Percentiles rank a stretch among this genome's conserved stretches.
These are phyloP conservation scores for Callitettix versicolor DNA, from an alignment of 1,140 invertebrate species.

Conservation along the genomic window DNA sequence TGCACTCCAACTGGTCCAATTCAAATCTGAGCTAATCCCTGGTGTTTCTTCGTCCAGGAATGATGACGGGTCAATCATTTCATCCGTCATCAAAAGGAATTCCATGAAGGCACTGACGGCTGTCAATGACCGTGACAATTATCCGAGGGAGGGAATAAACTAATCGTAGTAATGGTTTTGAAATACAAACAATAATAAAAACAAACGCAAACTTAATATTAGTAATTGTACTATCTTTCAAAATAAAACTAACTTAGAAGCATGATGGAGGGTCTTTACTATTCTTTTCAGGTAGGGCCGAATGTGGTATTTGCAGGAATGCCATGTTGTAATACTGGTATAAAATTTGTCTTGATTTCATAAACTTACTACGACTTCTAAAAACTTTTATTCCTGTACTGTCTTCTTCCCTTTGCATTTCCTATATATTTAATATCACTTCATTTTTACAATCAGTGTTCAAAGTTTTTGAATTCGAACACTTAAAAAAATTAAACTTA, in stretches of 20 bases:
- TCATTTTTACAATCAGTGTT: too few species aligned
- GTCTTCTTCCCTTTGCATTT: not conserved
- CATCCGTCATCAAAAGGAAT: constrained; percentile 12
- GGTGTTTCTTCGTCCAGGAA: constrained; percentile 13
- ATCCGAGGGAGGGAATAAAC: constrained; percentile 1
- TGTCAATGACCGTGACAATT: not conserved
- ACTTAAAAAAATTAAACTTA: too few species aligned
- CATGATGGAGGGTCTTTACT: constrained; percentile 23
- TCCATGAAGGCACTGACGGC: constrained; percentile 9
- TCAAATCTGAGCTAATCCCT: not conserved
- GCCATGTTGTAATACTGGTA: constrained; percentile 20
- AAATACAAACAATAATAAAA: not conserved
- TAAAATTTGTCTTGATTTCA: not conserved
- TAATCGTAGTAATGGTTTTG: not conserved
- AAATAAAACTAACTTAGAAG: too few species aligned
- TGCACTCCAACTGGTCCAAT: constrained; percentile 15
- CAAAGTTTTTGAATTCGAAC: too few species aligned
- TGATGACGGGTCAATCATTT: constrained; percentile 14
- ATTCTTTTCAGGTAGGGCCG: constrained; percentile 25
- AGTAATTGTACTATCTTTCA: too few species aligned
- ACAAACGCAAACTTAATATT: too few species aligned
- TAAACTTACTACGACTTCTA: not conserved
- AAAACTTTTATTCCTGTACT: not conserved
- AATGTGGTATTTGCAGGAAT: constrained; percentile 25
- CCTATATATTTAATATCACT: too few species aligned